A percentile compares a stretch with the other conserved stretches of the same genome.
Evolutionary conservation across 2,888 invertebrate genomes (phyloP).

Genomic region (Hemicrepidius hirtus): DNA sequence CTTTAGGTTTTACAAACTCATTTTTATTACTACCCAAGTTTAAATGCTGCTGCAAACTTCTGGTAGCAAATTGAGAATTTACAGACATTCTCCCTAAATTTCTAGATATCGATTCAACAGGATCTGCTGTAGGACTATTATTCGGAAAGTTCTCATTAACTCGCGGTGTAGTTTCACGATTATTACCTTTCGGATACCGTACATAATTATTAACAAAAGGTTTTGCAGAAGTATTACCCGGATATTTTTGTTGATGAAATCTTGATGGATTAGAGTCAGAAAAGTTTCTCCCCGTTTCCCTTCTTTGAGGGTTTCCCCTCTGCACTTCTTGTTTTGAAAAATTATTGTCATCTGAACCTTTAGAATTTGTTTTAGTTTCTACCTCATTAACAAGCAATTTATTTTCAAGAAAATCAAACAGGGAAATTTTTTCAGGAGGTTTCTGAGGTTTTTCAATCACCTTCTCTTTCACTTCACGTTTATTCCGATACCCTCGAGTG

Average conservation of each 20-base stretch:
- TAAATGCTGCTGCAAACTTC: constrained; percentile 68
- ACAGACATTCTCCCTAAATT: constrained; percentile 64
- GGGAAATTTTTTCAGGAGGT: constrained; percentile 86
- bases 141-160: not conserved
- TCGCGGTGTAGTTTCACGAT: not conserved
- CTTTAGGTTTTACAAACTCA: constrained; percentile 21
- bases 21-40: constrained; percentile 60
- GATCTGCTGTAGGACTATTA: constrained; percentile 39
- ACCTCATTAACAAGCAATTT: constrained; percentile 76
- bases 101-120: constrained; percentile 25
- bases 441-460: constrained; percentile 77
- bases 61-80: constrained; percentile 68
- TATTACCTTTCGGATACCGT: constrained; percentile 38
- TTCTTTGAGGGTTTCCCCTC: not conserved
- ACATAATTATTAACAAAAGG: constrained; percentile 3
- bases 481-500: constrained; percentile 53
- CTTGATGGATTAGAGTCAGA: not conserved
- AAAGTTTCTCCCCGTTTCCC: not conserved
- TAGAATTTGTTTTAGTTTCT: constrained; percentile 20
- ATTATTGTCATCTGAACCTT: constrained; percentile 4
- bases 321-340: not conserved
- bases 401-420: constrained; percentile 89
- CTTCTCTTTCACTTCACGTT: constrained; percentile 50
- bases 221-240: not conserved
- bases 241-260: constrained; percentile 6